Evolutionary conservation across 30 jellyfish, hydroid and myxozoan species (phyloP).

Genomic region (Rhopilema esculentum): DNA sequence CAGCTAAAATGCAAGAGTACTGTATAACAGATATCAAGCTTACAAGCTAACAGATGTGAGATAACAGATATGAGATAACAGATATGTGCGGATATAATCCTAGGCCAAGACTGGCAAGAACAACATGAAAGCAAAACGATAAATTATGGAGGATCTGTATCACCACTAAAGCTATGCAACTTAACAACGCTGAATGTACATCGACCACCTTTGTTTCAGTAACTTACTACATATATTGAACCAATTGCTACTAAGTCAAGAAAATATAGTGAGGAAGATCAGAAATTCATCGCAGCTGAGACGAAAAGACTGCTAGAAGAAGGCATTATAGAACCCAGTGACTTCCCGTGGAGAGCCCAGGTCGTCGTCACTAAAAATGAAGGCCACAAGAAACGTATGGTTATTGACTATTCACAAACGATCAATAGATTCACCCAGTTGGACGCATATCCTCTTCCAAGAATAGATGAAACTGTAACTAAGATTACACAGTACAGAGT

Average conservation of each 20-base stretch:
- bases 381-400: slow-evolving; percentile 45
- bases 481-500: slow-evolving; percentile 37
- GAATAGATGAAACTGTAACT: slow-evolving; percentile 37
- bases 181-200: slow-evolving; percentile 35
- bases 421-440: slow-evolving; percentile 60
- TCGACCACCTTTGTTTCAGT: slow-evolving; percentile 39
- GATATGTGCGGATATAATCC: slow-evolving; percentile 64
- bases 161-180: slow-evolving; percentile 12
- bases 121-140: slow-evolving; percentile 45
- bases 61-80: slow-evolving; percentile 5
- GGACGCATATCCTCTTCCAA: slow-evolving; percentile 84
- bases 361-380: slow-evolving; percentile 45
- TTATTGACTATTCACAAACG: slow-evolving; percentile 71
- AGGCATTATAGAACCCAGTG: slow-evolving; percentile 66
- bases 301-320: slow-evolving; percentile 37
- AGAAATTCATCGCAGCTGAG: slow-evolving; percentile 62
- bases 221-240: slow-evolving; percentile 38
- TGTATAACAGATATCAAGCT: not conserved
- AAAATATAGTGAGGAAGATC: slow-evolving; percentile 39
- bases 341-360: slow-evolving; percentile 80
- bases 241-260: slow-evolving; percentile 59
- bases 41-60: not conserved
- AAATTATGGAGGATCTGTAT: slow-evolving; percentile 42
- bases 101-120: slow-evolving; percentile 63
- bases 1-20: slow-evolving; percentile 16